Evolutionary conservation across 1,140 invertebrate species (phyloP), one percentile per base, ranked within the genome.

Genomic region (Nylanderia fulva): DNA sequence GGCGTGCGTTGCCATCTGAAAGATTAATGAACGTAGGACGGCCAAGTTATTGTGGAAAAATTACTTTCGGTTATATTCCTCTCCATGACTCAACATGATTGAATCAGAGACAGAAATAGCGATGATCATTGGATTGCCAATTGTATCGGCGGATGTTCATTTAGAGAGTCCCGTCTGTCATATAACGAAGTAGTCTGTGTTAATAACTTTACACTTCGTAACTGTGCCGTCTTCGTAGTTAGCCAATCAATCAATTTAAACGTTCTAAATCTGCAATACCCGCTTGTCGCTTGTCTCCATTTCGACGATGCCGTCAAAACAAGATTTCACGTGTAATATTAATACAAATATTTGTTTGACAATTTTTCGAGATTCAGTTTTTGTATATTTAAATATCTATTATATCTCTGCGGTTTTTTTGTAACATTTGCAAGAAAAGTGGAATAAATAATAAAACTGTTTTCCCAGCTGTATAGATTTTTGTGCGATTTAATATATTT

Each of bases 61-160:
- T 79, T 79, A 72, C 66, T 82, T 82, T 72, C 66, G 36, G 64
- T 71, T 86, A 61, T 80, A 72, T 87, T 76, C 52, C 61, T 58
- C 66, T 48, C 42, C 42, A 36, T 63, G 85, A 87, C 71, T 76
- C 71, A 77, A 82, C 56, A 33, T 79, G 72, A 27, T 27, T 88
- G 86, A 89, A 89, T 88, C 88, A 90, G 77, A 86, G 86, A 86
- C 86, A 86, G 83, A 90, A 90, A 90, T 90, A 90, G 56, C 84
- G 52, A 82, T 84, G 89, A 90, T 90, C 84, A 45, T 68, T 48
- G 21, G 54, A 84, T 88, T 80, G 68, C 79, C 89, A 90, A 90
- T 90, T 89, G 86, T 90, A 89, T 90, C 72, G 88, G 84, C 64
- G 84, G 69, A 89, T 89, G 72, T 76, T 86, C 85, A 90, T 83